Percentiles rank a stretch among this genome's conserved stretches.
These are phyloP conservation scores for Ochropacha duplaris DNA, from an alignment of 2,888 invertebrate genomes.

Conservation along the genomic window DNA sequence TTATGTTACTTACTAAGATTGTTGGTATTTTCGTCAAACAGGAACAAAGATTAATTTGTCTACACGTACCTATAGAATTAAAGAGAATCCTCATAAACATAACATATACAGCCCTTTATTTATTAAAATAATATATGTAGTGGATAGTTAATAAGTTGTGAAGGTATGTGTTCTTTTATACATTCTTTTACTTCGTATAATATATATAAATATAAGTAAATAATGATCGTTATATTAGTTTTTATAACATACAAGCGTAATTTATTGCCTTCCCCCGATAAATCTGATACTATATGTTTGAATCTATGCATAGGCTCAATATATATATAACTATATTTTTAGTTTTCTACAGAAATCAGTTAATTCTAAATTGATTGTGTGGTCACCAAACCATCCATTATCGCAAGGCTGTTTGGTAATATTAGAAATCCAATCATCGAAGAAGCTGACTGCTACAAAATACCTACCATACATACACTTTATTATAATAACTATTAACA, in stretches of 20 bases:
- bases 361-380: background rate
- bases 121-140: constrained; percentile 14
- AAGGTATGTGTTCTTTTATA: constrained; percentile 18
- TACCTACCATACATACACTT: background rate
- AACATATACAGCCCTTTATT: constrained; percentile 52
- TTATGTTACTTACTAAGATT: constrained; percentile 59
- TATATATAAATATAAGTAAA: constrained; percentile 20
- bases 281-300: constrained; percentile 44
- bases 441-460: background rate
- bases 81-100: constrained; percentile 39
- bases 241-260: constrained; percentile 85
- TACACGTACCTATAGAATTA: constrained; percentile 37
- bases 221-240: constrained; percentile 58
- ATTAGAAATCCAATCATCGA: background rate
- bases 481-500: constrained; percentile 14
- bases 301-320: constrained; percentile 9
- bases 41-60: constrained; percentile 63
- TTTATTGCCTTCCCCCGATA: constrained; percentile 88
- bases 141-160: constrained; percentile 5
- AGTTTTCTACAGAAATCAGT: background rate
- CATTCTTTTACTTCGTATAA: constrained; percentile 21
- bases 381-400: background rate
- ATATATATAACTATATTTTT: constrained; percentile 10
- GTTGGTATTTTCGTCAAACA: constrained; percentile 59
- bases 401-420: background rate